These are phyloP conservation scores for Metallyticus violacea DNA, from an alignment of 2,888 invertebrate species.

Conservation along the genomic window DNA sequence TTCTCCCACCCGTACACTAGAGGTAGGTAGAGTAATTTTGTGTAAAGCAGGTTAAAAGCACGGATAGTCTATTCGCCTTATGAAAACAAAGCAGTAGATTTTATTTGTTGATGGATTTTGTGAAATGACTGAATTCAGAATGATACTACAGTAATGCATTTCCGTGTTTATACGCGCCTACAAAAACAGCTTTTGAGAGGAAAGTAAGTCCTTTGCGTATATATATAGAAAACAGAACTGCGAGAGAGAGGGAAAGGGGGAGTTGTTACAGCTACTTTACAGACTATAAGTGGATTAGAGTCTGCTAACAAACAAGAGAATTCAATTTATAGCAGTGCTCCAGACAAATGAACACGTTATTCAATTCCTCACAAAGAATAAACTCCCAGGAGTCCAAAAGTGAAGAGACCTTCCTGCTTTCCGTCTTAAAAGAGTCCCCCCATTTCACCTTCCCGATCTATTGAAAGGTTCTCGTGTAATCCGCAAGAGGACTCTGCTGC, in stretches of 20 bases:
- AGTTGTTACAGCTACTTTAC: neutral
- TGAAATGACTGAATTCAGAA: neutral
- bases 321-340: conserved; percentile 16
- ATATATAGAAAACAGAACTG: neutral
- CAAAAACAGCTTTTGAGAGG: neutral
- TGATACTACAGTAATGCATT: neutral
- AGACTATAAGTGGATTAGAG: conserved; percentile 14
- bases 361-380: conserved; percentile 19
- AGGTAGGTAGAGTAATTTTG: neutral
- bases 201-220: neutral
- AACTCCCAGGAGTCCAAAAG: neutral
- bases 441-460: neutral
- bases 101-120: neutral
- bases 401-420: neutral
- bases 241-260: neutral
- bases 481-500: neutral
- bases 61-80: neutral
- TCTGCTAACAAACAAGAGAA: conserved; percentile 18
- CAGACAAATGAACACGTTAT: conserved; percentile 23
- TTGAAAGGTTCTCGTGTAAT: neutral
- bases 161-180: neutral
- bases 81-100: neutral
- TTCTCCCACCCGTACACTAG: neutral
- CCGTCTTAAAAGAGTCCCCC: neutral
- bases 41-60: neutral